Conservation (phyloP, 2,888 invertebrate species). For the Epinotia nisella region DNA sequence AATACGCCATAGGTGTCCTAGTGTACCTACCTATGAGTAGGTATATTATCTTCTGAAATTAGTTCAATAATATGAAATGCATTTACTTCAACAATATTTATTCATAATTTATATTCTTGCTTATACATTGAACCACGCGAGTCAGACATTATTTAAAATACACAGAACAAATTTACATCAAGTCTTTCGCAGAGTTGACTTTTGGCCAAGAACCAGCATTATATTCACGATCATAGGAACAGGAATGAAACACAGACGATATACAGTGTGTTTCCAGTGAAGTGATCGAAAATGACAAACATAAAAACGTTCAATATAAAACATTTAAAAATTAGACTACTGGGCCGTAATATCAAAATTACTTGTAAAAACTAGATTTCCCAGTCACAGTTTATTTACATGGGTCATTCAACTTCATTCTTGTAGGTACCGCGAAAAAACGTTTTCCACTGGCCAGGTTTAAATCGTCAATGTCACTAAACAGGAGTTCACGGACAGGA, state of each 20-base stretch:
- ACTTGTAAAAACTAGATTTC: too few species aligned
- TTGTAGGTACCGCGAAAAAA: too few species aligned
- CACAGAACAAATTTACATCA: constrained; percentile 33
- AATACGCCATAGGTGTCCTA: too few species aligned
- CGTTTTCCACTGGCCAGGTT: too few species aligned
- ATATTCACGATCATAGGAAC: background rate
- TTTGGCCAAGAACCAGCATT: constrained; percentile 15
- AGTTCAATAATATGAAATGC: constrained; percentile 10
- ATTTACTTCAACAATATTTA: constrained; percentile 51
- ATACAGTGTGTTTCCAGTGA: background rate
- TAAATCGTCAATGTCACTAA: too few species aligned
- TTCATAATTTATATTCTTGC: constrained; percentile 53
- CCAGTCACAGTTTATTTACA: too few species aligned
- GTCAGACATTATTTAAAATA: constrained; percentile 39
- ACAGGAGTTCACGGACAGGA: too few species aligned
- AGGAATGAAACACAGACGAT: background rate
- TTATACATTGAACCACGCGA: constrained; percentile 48
- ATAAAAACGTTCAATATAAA: background rate
- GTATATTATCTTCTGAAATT: background rate
- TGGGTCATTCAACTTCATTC: too few species aligned
- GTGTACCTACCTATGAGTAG: too few species aligned
- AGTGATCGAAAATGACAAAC: background rate
- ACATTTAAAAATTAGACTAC: background rate
- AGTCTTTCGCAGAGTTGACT: constrained; percentile 37
- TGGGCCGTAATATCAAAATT: too few species aligned